Evolutionary conservation across 2,888 invertebrate genomes (phyloP).

Genomic region (Hymenopus coronatus): DNA sequence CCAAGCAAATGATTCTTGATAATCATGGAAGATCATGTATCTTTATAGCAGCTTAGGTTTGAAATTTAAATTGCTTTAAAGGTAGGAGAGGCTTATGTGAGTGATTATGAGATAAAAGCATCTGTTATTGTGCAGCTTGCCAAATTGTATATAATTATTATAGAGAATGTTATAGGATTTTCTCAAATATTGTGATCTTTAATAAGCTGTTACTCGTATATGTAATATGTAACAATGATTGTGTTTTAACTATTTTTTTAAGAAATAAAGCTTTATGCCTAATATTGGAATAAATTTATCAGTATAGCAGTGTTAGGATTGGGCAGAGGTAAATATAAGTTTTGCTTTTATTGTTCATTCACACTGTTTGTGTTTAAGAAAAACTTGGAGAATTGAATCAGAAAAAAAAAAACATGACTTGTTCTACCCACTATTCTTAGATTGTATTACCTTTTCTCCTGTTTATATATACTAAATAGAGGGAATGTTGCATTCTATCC

Average conservation of each 20-base stretch:
- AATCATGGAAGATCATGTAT: not conserved
- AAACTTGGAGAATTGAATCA: too few species aligned
- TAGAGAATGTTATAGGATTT: not conserved
- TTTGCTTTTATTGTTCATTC: too few species aligned
- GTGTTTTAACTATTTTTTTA: not conserved
- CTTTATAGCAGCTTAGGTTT: not conserved
- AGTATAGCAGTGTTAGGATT: too few species aligned
- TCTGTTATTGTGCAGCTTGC: not conserved
- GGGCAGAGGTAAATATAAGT: too few species aligned
- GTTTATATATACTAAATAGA: too few species aligned
- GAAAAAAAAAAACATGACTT: too few species aligned
- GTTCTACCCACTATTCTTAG: too few species aligned
- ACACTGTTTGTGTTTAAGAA: too few species aligned
- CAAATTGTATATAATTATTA: not conserved
- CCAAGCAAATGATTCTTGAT: not conserved
- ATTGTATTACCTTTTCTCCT: too few species aligned
- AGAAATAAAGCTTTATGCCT: not conserved
- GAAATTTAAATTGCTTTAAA: not conserved
- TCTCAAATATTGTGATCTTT: not conserved
- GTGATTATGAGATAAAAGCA: too few species aligned
- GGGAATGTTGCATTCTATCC: too few species aligned
- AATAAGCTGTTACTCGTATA: not conserved
- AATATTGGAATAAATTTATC: not conserved
- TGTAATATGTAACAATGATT: not conserved
- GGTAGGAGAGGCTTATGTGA: not conserved